Conservation (phyloP, 1,140 invertebrate genomes). For the Drosophila burlai region DNA sequence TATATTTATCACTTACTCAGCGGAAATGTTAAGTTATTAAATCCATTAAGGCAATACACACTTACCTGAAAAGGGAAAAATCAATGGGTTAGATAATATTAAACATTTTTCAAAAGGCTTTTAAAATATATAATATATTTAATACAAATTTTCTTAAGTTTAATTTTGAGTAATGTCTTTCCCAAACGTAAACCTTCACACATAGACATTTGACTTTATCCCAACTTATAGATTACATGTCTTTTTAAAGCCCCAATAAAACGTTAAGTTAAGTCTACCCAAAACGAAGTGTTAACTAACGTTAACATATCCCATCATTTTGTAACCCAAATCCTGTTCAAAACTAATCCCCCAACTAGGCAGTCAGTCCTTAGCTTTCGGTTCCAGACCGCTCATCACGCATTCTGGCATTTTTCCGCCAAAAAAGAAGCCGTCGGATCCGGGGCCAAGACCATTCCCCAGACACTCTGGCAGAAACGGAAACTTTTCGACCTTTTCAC, state of each 20-base stretch:
- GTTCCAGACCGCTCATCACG: slow-evolving; percentile 34
- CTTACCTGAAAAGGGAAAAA: slow-evolving; percentile 54
- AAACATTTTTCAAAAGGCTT: not conserved
- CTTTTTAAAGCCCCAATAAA: not conserved
- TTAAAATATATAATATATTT: not conserved
- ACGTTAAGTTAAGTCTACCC: not conserved
- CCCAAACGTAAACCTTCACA: not conserved
- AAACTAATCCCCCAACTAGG: slow-evolving; percentile 11
- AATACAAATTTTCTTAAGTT: too few relatives aligned
- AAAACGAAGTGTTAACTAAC: slow-evolving; percentile 10
- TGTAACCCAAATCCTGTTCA: not conserved
- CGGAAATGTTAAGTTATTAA: not conserved
- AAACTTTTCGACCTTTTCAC: slow-evolving; percentile 53
- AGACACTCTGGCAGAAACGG: slow-evolving; percentile 9
- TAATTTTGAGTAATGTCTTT: not conserved
- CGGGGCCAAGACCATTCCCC: slow-evolving; percentile 33
- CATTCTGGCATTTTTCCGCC: slow-evolving; percentile 41
- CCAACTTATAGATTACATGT: too few relatives aligned
- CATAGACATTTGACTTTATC: not conserved
- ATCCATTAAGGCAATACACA: slow-evolving; percentile 17
- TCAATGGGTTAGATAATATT: not conserved
- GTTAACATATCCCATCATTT: not conserved
- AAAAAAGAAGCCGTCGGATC: slow-evolving; percentile 18
- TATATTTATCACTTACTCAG: slow-evolving; percentile 21
- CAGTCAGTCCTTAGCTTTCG: slow-evolving; percentile 1